Conservation (phyloP, 2,888 invertebrate species). For the Rhagophthalmus giganteus region DNA sequence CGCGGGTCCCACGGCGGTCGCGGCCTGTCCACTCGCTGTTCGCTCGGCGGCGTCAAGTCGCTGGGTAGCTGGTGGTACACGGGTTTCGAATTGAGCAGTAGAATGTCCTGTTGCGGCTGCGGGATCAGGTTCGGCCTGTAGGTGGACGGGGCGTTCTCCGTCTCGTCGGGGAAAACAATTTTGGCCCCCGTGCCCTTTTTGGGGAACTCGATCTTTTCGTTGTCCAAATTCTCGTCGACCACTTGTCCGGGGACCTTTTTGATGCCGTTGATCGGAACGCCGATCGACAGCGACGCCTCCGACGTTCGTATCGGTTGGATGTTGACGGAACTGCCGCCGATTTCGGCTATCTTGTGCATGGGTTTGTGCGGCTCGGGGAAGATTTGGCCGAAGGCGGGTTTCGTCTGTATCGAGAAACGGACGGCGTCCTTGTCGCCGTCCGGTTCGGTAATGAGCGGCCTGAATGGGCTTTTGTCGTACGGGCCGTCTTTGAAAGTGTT, state of each 20-base stretch:
- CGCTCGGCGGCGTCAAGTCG: constrained; percentile 56
- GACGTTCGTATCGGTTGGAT: constrained; percentile 52
- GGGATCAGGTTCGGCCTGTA: constrained; percentile 30
- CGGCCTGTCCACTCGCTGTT: constrained; percentile 47
- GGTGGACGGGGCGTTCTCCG: constrained; percentile 34
- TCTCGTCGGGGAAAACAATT: constrained; percentile 50
- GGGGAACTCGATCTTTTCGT: constrained; percentile 43
- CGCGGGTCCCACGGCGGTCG: constrained; percentile 57
- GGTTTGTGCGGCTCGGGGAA: constrained; percentile 9
- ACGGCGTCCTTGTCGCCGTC: constrained; percentile 23
- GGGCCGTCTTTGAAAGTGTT: constrained; percentile 59
- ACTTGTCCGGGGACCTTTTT: constrained; percentile 52
- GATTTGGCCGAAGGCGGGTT: constrained; percentile 29
- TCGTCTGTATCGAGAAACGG: constrained; percentile 29
- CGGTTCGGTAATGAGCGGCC: constrained; percentile 40
- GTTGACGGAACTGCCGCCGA: constrained; percentile 46
- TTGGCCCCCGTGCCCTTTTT: constrained; percentile 43
- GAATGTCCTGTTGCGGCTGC: constrained; percentile 44
- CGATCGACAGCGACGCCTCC: constrained; percentile 53
- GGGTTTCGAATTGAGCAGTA: constrained; percentile 52
- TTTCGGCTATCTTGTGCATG: constrained; percentile 23
- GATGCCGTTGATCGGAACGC: constrained; percentile 47
- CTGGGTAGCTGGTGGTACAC: constrained; percentile 56
- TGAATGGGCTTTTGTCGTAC: constrained; percentile 52
- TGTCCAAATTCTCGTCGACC: constrained; percentile 49